Evolutionary conservation across 2,797 vertebrate species (phyloP).

Genomic region (Phoebastria nigripes): DNA sequence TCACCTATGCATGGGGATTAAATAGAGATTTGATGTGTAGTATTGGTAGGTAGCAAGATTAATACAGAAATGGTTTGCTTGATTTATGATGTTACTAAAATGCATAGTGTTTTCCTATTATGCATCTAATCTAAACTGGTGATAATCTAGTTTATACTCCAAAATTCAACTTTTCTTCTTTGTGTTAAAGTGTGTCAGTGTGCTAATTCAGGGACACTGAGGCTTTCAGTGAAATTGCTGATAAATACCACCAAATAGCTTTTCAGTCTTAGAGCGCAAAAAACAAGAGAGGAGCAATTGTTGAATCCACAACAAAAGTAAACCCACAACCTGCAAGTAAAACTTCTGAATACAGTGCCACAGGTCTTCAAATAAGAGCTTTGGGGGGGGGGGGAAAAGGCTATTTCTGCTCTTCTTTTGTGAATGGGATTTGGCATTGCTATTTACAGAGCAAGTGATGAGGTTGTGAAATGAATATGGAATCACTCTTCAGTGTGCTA

Average conservation of each 20-base stretch:
- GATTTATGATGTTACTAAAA: not conserved
- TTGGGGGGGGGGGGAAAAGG: no score
- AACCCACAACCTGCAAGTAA: not conserved
- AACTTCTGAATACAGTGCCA: not conserved
- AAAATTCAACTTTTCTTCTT: not conserved
- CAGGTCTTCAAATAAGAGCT: not conserved
- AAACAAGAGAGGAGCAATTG: not conserved
- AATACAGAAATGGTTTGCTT: not conserved
- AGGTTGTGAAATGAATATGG: conserved; percentile 19
- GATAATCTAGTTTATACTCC: not conserved
- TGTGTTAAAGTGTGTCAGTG: not conserved
- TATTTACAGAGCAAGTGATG: not conserved
- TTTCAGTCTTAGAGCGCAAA: not conserved
- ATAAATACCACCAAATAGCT: not conserved
- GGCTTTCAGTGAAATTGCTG: not conserved
- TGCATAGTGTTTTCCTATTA: not conserved
- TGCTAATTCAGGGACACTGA: not conserved
- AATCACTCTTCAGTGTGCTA: not conserved
- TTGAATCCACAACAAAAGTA: not conserved
- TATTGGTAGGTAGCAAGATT: not conserved
- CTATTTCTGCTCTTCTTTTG: not conserved
- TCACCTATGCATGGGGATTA: not conserved
- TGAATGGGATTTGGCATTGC: not conserved
- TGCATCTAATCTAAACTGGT: not conserved
- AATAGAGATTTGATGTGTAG: not conserved